Percentiles rank a stretch among this genome's conserved stretches.
Evolutionary conservation across 2,888 invertebrate genomes (phyloP).

Genomic region (Caenorhabditis angaria): DNA sequence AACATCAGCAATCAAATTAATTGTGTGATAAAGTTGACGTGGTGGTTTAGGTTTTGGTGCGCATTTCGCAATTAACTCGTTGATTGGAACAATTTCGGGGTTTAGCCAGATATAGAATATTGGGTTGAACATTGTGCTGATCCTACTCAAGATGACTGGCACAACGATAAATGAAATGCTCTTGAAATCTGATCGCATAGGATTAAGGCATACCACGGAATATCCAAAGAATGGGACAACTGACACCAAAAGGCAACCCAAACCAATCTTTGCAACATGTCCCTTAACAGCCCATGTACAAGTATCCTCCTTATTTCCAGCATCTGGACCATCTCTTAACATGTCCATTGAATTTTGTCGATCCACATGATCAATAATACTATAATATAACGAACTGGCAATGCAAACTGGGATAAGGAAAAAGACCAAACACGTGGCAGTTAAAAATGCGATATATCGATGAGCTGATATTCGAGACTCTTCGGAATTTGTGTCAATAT

Average conservation of each 20-base stretch:
- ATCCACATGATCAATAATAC: constrained; percentile 57
- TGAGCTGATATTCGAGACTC: constrained; percentile 34
- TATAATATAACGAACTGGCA: constrained; percentile 57
- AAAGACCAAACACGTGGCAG: constrained; percentile 61
- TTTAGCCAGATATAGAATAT: constrained; percentile 59
- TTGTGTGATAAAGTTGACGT: constrained; percentile 56
- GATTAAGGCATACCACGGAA: constrained; percentile 57
- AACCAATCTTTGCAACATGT: constrained; percentile 57
- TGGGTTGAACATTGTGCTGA: constrained; percentile 55
- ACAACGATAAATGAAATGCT: constrained; percentile 38
- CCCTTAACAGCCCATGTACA: constrained; percentile 56
- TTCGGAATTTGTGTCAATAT: constrained; percentile 41
- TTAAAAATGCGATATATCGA: constrained; percentile 59
- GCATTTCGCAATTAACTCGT: constrained; percentile 48
- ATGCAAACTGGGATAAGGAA: constrained; percentile 61
- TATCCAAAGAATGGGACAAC: constrained; percentile 60
- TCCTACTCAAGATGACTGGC: constrained; percentile 49
- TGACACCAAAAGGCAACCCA: constrained; percentile 55
- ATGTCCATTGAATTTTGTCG: constrained; percentile 45
- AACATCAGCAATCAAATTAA: constrained; percentile 52
- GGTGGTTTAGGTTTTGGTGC: constrained; percentile 50
- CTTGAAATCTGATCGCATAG: constrained; percentile 53
- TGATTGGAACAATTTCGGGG: constrained; percentile 57
- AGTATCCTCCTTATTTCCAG: constrained; percentile 15
- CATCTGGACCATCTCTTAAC: constrained; percentile 37